Base-by-base conservation (phyloP, 2,113 vertebrate species). In the Sterrhoptilus dennistouni region DNA sequence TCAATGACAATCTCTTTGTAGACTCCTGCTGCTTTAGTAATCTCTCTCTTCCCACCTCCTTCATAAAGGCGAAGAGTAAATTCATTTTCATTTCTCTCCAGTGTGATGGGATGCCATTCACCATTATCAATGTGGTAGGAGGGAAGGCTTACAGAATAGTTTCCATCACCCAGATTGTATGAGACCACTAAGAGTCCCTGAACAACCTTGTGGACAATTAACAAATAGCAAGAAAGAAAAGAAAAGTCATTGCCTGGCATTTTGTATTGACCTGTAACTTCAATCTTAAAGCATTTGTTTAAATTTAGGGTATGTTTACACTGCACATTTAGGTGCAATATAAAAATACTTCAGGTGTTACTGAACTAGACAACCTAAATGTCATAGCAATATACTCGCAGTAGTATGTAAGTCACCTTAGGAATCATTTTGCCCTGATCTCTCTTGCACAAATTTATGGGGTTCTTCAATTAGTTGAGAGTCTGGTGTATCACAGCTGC, bases 151-250 rank as follows among this genome's bases (percentile, higher is more conserved):
- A 99, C 79, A 94, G 98, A 98, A 94, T 97, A 97, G 60, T 99
- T 98, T n/a, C 98, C 98, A 18, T 99, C 99, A 35, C 99, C 98
- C 8, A 99, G 98, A 95, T 99, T 99, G 97, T 98, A 99, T 42
- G 98, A 98, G 52, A 98, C 98, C 25, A 95, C 93, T 53, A 99
- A 97, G 50, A 99, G 97, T 57, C 99, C 99, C 57, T 98, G 98
- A 83, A 96, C 97, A 87, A 99, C 97, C 99, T 99, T 92, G 66
- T 72, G 54, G 35, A 96, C 70, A 94, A 89, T 93, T 77, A 84
- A 93, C 22, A 95, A 74, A 88, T 5, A 79, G 74, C 65, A 80
- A 91, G 44, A 75, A 80, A 87, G 5, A 78, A 76, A 85, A 61
- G 38, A 68, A 61, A 84, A 83, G 82, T 91, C 50, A 83, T 40